These are phyloP conservation scores for Tridacna gigas DNA, from an alignment of 2,888 invertebrate species.

Conservation along the genomic window DNA sequence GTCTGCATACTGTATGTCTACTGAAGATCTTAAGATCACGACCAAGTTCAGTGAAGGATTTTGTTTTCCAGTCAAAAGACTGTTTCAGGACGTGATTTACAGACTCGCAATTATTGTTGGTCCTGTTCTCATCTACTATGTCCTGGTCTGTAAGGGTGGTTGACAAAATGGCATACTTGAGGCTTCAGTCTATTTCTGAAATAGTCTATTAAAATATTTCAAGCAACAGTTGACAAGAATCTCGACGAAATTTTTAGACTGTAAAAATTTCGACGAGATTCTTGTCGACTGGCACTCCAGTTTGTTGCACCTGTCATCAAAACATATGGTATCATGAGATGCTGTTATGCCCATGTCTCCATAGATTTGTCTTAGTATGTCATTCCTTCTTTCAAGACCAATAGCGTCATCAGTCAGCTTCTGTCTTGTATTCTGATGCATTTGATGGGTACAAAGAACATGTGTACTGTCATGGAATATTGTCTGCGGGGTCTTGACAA, in stretches of 20 bases:
- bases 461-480: slow-evolving; percentile 32
- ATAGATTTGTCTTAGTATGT: slow-evolving; percentile 23
- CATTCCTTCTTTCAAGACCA: neutral
- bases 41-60: neutral
- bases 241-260: neutral
- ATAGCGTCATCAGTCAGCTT: slow-evolving; percentile 39
- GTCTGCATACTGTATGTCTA: slow-evolving; percentile 18
- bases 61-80: slow-evolving; percentile 6
- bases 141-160: neutral
- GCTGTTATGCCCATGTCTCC: slow-evolving; percentile 25
- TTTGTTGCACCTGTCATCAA: slow-evolving; percentile 16
- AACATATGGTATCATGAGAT: slow-evolving; percentile 23
- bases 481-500: slow-evolving; percentile 36
- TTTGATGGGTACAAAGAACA: slow-evolving; percentile 40
- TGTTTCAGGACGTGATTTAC: slow-evolving; percentile 18
- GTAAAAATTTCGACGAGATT: neutral
- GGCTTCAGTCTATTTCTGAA: neutral
- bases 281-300: neutral
- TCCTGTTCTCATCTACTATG: neutral
- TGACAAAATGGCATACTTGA: neutral
- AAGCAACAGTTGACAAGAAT: no score
- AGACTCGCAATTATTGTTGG: neutral
- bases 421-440: slow-evolving; percentile 44
- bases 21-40: neutral
- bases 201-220: no score